Base-by-base conservation (phyloP, 2,797 vertebrate genomes). In the Helostoma temminkii region DNA sequence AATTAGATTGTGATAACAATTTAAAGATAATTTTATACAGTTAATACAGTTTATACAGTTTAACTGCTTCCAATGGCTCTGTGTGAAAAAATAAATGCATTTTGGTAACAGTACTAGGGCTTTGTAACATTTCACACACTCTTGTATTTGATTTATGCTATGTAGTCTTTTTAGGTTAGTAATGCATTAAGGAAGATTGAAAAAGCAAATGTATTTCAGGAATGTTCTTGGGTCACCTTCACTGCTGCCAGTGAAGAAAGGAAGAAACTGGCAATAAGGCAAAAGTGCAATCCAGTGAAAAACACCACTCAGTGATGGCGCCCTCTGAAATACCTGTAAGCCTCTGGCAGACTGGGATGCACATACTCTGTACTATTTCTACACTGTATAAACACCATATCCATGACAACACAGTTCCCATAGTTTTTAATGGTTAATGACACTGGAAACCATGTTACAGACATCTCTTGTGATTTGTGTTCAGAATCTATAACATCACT, bases 311-410 rank as follows among this genome's bases (percentile, higher is more conserved):
- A 26, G 2, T 30, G 54, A 78, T 45, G n/a, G 42, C 26, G 24
- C 5, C 21, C 25, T 22, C 47, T 59, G 28, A 73, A 80, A 82
- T 57, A 78, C 41, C 55, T 69, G 52, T 59, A 58, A 49, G 60
- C 48, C 70, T 37, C 46, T 43, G 37, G 25, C 41, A 32, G 46
- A 30, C 28, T 30, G 28, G 5, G 30, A 30, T 30, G 30, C 10
- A 43, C 30, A 30, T 7, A 30, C 28, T 30, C 28, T 9, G n/a
- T n/a, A n/a, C n/a, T n/a, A n/a, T n/a, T n/a, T n/a, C n/a, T 41
- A 6, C 4, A 41, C 15, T 16, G 37, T 8, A 41, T 37, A 12
- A 37, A 37, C 14, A 2, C 14, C 14, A 37, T 37, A 14, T 37
- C 34, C 34, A 37, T 37, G 34, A 37, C 34, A 37, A 37, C 34